Evolutionary conservation across 2,797 vertebrate species (phyloP), one percentile per base, ranked within the genome.

Genomic region (Crenuchus spilurus): DNA sequence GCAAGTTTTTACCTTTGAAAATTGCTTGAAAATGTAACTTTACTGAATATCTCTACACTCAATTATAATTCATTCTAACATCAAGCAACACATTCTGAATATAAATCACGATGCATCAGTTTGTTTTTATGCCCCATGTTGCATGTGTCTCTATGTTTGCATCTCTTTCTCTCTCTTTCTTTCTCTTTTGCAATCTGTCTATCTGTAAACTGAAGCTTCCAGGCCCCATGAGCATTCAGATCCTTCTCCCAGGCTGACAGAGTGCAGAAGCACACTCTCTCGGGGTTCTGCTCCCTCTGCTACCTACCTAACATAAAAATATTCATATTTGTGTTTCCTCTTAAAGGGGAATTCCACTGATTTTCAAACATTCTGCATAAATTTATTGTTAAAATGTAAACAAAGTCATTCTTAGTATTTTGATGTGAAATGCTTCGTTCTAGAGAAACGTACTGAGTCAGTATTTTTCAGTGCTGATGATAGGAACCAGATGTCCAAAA

Each of bases 301-400:
- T 44, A 60, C 61, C 81, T 87, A 61, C 30, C 77, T 77, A 57
- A 44, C 20, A 61, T 79, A 72, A 79, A 63, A 39, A 72, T 46
- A 75, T 79, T 79, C 52, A 78, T 78, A 74, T 48, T 28, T 60
- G 37, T 70, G 51, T 74, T 49, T 75, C 37, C 46, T 61, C 60
- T 58, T 58, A 9, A 51, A 67, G 20, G n/a, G n/a, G n/a, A n/a
- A n/a, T n/a, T n/a, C n/a, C n/a, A n/a, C n/a, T n/a, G n/a, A n/a
- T n/a, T n/a, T n/a, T n/a, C n/a, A n/a, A n/a, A n/a, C n/a, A n/a
- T n/a, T n/a, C n/a, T n/a, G n/a, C n/a, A n/a, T n/a, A n/a, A n/a
- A n/a, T n/a, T n/a, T n/a, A n/a, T n/a, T n/a, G n/a, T n/a, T n/a
- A n/a, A n/a, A n/a, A n/a, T n/a, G n/a, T n/a, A n/a, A n/a, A n/a